Conservation (phyloP, 2,888 invertebrate genomes). For the Aethes cnicana region DNA sequence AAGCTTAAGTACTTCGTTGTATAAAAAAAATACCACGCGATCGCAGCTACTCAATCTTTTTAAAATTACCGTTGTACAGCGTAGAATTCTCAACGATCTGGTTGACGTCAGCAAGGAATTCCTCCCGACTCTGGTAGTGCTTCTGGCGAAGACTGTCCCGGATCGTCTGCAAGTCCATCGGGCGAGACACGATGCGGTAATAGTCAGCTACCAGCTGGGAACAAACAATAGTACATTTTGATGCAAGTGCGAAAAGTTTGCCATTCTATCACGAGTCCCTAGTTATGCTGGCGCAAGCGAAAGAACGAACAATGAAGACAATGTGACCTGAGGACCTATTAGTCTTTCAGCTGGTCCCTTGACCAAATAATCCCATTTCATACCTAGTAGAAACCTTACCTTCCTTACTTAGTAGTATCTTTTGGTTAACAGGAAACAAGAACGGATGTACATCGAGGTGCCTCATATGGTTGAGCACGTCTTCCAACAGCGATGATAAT, state of each 20-base stretch:
- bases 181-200: conserved; percentile 93
- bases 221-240: conserved; percentile 11
- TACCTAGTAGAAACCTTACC: no score
- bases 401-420: no score
- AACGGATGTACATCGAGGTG: conserved; percentile 96
- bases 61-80: conserved; percentile 90
- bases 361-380: conserved; percentile 64
- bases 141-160: conserved; percentile 93
- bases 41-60: neutral
- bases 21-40: neutral
- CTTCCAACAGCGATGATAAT: no score
- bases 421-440: conserved; percentile 95
- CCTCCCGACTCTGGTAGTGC: conserved; percentile 96
- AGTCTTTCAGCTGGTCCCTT: conserved; percentile 93
- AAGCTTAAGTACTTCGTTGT: neutral
- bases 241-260: no score
- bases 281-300: no score
- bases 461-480: no score
- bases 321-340: conserved; percentile 97
- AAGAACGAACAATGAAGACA: conserved; percentile 95
- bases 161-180: conserved; percentile 98
- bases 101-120: conserved; percentile 96
- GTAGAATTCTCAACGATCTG: conserved; percentile 98
- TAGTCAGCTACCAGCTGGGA: conserved; percentile 94
- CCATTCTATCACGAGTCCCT: no score